Percentiles rank a stretch among this genome's conserved stretches.
Evolutionary conservation across 30 jellyfish, hydroid and myxozoan genomes (phyloP).

Genomic region (Pseudorhiza aurosa): DNA sequence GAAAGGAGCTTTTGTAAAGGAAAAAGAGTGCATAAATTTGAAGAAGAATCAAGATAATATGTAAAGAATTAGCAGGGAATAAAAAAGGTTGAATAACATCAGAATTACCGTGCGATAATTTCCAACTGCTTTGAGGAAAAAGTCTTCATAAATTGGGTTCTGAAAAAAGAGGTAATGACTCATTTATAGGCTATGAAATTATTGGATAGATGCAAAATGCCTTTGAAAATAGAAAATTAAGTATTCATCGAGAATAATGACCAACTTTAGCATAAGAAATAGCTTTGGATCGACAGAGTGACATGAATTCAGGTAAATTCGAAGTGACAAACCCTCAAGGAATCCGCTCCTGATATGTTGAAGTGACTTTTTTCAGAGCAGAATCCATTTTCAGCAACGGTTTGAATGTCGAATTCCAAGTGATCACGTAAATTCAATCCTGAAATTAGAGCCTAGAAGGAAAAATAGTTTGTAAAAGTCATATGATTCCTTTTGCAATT

Average conservation of each 20-base stretch:
- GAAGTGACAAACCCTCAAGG: constrained; percentile 87
- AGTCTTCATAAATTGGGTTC: constrained; percentile 70
- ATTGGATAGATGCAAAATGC: too few species aligned
- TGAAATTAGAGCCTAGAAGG: constrained; percentile 78
- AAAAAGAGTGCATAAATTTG: too few species aligned
- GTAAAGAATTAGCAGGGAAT: too few species aligned
- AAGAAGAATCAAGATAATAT: too few species aligned
- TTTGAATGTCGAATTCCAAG: constrained; percentile 89
- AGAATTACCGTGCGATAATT: constrained; percentile 60
- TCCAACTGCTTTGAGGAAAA: constrained; percentile 66
- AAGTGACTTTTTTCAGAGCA: constrained; percentile 95
- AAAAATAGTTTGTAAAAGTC: neutral
- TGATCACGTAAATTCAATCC: constrained; percentile 81
- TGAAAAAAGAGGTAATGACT: neutral
- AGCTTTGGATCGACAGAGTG: too few species aligned
- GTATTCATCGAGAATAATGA: too few species aligned
- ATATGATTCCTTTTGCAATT: too few species aligned
- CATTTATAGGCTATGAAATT: too few species aligned
- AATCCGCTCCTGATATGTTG: constrained; percentile 89
- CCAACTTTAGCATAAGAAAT: too few species aligned
- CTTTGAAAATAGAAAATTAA: too few species aligned
- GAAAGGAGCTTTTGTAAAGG: too few species aligned
- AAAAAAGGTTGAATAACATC: neutral
- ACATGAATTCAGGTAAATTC: too few species aligned
- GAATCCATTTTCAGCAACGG: constrained; percentile 90